These are phyloP conservation scores for Haliclona indistincta DNA, from an alignment of 37 sponge, comb jelly and placozoan species.

Conservation along the genomic window DNA sequence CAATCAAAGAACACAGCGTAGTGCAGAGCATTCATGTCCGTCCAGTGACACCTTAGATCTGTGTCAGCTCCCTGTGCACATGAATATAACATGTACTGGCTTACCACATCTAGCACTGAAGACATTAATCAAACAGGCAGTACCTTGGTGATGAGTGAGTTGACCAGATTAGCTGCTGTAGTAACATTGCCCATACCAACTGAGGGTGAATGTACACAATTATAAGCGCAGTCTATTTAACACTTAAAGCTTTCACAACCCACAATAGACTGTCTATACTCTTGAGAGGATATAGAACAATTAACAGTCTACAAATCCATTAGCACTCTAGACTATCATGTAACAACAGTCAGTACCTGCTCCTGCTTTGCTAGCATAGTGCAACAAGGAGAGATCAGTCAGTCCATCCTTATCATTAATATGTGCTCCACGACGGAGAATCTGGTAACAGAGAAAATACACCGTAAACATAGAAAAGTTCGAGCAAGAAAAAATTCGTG, in stretches of 20 bases:
- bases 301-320: not conserved
- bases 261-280: not conserved
- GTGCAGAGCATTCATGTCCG: conserved; percentile 94
- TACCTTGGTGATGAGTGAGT: conserved; percentile 61
- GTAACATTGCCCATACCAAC: conserved; percentile 63
- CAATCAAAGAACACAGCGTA: conserved; percentile 93
- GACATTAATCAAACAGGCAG: not conserved
- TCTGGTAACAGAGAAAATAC: conserved; percentile 5
- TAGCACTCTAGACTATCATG: too few relatives aligned
- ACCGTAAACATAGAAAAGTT: too few relatives aligned
- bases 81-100: not conserved
- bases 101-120: too few relatives aligned
- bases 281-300: not conserved
- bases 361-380: conserved; percentile 94
- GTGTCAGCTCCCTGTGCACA: conserved; percentile 80
- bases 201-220: not conserved
- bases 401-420: conserved; percentile 92
- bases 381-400: conserved; percentile 88
- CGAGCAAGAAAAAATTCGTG: too few relatives aligned
- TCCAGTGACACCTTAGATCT: conserved; percentile 77
- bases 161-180: conserved; percentile 52
- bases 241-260: conserved; percentile 3
- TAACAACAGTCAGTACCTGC: too few relatives aligned
- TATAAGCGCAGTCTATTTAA: not conserved
- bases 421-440: conserved; percentile 74